Evolutionary conservation across 1,140 invertebrate genomes (phyloP).

Genomic region (Bombus balteatus): DNA sequence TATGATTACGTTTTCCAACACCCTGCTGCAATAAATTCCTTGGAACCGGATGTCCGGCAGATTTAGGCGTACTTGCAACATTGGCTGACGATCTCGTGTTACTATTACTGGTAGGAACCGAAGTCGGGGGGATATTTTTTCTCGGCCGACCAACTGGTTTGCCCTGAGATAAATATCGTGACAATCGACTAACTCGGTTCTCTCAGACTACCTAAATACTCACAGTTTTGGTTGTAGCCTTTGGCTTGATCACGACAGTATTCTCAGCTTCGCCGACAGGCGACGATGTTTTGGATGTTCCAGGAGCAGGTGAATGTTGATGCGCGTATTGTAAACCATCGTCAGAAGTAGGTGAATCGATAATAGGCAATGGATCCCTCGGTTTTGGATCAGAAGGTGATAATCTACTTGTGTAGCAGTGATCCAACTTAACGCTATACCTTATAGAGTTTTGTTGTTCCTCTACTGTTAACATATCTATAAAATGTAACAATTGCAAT

Average conservation of each 20-base stretch:
- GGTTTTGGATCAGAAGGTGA: slow-evolving; percentile 77
- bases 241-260: slow-evolving; percentile 29
- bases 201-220: neutral
- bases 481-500: slow-evolving; percentile 36
- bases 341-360: slow-evolving; percentile 71
- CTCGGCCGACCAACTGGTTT: slow-evolving; percentile 62
- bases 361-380: slow-evolving; percentile 75
- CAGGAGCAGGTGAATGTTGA: slow-evolving; percentile 50
- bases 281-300: slow-evolving; percentile 9
- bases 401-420: slow-evolving; percentile 80
- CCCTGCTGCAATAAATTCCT: slow-evolving; percentile 54
- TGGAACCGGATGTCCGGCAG: slow-evolving; percentile 23
- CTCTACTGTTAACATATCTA: slow-evolving; percentile 81
- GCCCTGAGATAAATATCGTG: slow-evolving; percentile 21
- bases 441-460: slow-evolving; percentile 79
- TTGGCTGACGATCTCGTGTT: slow-evolving; percentile 38
- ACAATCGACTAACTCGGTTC: neutral
- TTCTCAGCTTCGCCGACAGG: slow-evolving; percentile 25
- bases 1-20: slow-evolving; percentile 48
- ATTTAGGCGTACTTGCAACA: slow-evolving; percentile 58
- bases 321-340: slow-evolving; percentile 62
- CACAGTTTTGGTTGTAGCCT: slow-evolving; percentile 50
- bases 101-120: slow-evolving; percentile 8
- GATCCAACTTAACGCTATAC: slow-evolving; percentile 80
- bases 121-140: slow-evolving; percentile 20